A percentile compares a stretch with the other conserved stretches of the same genome.
Conservation (phyloP, 2,113 vertebrate species). For the Camelus bactrianus region DNA sequence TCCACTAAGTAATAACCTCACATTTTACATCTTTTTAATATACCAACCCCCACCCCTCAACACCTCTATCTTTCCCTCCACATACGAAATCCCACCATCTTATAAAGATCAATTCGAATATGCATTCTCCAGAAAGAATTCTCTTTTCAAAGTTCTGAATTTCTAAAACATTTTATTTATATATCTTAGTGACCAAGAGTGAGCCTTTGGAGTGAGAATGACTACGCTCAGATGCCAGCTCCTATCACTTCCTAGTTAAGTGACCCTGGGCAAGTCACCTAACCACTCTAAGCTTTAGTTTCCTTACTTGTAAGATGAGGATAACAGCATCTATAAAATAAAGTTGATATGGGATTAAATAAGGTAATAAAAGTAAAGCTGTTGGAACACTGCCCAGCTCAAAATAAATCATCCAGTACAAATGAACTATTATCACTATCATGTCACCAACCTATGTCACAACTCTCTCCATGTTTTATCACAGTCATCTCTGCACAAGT, state of each 20-base stretch:
- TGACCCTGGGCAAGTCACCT: not conserved
- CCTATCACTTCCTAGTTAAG: not conserved
- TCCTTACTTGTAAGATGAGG: not conserved
- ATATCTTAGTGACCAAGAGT: not conserved
- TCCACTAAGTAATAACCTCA: not conserved
- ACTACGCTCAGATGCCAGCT: not conserved
- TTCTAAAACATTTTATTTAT: constrained; percentile 40
- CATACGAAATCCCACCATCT: not conserved
- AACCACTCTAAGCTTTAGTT: not conserved
- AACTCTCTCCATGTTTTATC: not conserved
- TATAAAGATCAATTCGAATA: constrained; percentile 37
- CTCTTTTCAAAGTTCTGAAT: constrained; percentile 53
- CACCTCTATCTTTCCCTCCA: not conserved
- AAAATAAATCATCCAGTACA: constrained; percentile 31
- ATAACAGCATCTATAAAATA: not conserved
- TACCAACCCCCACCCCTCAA: not conserved
- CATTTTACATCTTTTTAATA: not conserved
- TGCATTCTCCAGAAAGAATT: not conserved
- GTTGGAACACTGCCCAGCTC: not conserved
- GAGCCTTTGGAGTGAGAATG: not conserved
- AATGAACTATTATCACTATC: not conserved
- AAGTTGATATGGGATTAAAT: not conserved
- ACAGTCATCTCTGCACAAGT: not conserved
- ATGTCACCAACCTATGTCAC: not conserved
- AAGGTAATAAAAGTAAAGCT: constrained; percentile 38